Percentiles rank a stretch among this genome's conserved stretches.
These are phyloP conservation scores for Anableps anableps DNA, from an alignment of 2,797 vertebrate genomes.

Conservation along the genomic window DNA sequence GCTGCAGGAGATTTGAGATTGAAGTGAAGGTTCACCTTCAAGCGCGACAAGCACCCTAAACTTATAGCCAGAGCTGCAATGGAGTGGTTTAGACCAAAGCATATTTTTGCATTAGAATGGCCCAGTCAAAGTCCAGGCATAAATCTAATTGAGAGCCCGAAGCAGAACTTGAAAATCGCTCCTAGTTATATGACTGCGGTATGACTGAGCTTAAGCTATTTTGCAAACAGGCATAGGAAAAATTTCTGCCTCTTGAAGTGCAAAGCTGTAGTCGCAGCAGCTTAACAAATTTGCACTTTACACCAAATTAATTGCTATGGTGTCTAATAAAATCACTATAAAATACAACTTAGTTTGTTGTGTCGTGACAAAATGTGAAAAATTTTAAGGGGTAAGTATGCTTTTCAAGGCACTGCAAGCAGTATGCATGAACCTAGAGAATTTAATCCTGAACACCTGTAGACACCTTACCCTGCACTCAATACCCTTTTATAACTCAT, in stretches of 20 bases:
- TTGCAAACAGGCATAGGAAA: not conserved
- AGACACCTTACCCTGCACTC: conserved; percentile 19
- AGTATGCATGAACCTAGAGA: not conserved
- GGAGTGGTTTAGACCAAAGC: not conserved
- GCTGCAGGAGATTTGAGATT: not conserved
- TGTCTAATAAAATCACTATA: not conserved
- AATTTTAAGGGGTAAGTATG: not conserved
- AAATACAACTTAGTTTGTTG: not conserved
- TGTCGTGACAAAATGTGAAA: not conserved
- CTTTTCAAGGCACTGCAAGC: not conserved
- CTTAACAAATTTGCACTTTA: not conserved
- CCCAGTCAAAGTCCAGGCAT: not conserved
- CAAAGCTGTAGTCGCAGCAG: not conserved
- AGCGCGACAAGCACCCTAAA: not conserved
- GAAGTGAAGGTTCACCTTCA: not conserved
- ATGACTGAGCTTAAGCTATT: not conserved
- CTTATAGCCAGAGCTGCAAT: not conserved
- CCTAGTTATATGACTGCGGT: not conserved
- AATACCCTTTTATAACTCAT: conserved; percentile 13
- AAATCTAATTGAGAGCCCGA: not conserved
- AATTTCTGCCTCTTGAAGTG: not conserved
- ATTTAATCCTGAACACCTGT: not conserved
- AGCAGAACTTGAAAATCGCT: not conserved
- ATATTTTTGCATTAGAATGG: not conserved
- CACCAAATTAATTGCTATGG: no score